Conservation (phyloP, 2,797 vertebrate species). For the Hapalemur alaotrensis region DNA sequence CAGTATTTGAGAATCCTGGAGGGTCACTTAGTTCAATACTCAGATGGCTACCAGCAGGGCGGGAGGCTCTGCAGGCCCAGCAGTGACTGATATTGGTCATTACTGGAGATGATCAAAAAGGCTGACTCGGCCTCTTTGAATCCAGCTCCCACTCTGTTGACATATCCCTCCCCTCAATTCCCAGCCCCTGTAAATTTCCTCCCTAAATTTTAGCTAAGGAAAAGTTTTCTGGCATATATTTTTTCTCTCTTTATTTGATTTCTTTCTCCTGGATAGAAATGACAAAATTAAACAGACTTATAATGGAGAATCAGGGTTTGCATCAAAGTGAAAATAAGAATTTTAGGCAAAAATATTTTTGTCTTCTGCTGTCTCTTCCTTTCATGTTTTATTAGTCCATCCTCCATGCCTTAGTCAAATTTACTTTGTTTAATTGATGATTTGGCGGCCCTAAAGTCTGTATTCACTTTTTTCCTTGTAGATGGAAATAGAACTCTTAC, state of each 20-base stretch:
- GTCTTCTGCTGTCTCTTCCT: neutral
- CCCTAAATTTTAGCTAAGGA: conserved; percentile 4
- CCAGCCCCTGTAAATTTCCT: neutral
- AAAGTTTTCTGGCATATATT: neutral
- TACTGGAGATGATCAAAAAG: conserved; percentile 61
- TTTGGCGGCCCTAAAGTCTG: neutral
- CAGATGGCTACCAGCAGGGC: conserved; percentile 55
- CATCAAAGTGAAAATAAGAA: neutral
- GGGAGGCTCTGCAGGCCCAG: conserved; percentile 29
- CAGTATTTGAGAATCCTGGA: conserved; percentile 46
- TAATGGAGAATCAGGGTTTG: neutral
- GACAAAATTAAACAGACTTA: conserved; percentile 1
- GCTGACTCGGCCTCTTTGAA: conserved; percentile 36
- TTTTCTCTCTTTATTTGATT: neutral
- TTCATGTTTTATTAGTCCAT: neutral
- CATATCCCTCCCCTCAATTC: neutral
- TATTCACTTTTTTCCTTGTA: neutral
- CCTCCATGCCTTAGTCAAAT: neutral
- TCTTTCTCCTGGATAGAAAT: neutral
- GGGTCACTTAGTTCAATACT: conserved; percentile 66
- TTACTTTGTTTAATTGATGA: neutral
- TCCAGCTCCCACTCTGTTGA: neutral
- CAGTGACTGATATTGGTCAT: conserved; percentile 51
- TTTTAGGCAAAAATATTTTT: neutral
- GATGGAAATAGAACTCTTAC: neutral